A percentile compares a stretch with the other conserved stretches of the same genome.
Evolutionary conservation across 2,888 invertebrate genomes (phyloP).

Genomic region (Andrena bucephala): DNA sequence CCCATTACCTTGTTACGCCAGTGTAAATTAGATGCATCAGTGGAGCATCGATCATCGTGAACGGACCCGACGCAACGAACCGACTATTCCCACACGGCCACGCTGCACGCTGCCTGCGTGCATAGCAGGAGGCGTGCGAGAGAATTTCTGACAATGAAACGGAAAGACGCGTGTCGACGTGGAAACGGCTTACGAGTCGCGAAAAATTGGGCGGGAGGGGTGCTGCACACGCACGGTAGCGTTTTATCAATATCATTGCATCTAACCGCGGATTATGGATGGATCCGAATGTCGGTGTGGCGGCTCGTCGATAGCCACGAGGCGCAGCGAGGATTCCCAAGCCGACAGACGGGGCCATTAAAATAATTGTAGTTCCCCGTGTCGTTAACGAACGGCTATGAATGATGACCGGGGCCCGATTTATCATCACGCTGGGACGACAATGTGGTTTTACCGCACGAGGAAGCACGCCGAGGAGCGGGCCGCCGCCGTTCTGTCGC

Average conservation of each 20-base stretch:
- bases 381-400: conserved; percentile 56
- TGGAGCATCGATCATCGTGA: conserved; percentile 31
- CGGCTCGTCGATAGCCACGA: conserved; percentile 29
- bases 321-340: conserved; percentile 44
- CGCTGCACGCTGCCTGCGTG: background rate
- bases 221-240: conserved; percentile 8
- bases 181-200: conserved; percentile 18
- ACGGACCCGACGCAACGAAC: background rate
- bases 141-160: background rate
- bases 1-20: conserved; percentile 25
- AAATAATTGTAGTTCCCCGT: conserved; percentile 59
- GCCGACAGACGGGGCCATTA: conserved; percentile 48
- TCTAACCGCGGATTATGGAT: conserved; percentile 34
- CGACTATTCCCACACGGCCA: conserved; percentile 23
- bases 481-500: conserved; percentile 12
- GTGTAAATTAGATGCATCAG: conserved; percentile 40
- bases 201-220: background rate
- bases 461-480: conserved; percentile 30
- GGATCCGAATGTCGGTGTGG: conserved; percentile 35
- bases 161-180: background rate
- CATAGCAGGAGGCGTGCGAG: background rate
- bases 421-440: conserved; percentile 46
- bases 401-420: conserved; percentile 47
- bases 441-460: conserved; percentile 34
- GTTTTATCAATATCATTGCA: conserved; percentile 54